A percentile compares a stretch with the other conserved stretches of the same genome.
Evolutionary conservation across 1,140 invertebrate species (phyloP).

Genomic region (Bicyclus anynana): DNA sequence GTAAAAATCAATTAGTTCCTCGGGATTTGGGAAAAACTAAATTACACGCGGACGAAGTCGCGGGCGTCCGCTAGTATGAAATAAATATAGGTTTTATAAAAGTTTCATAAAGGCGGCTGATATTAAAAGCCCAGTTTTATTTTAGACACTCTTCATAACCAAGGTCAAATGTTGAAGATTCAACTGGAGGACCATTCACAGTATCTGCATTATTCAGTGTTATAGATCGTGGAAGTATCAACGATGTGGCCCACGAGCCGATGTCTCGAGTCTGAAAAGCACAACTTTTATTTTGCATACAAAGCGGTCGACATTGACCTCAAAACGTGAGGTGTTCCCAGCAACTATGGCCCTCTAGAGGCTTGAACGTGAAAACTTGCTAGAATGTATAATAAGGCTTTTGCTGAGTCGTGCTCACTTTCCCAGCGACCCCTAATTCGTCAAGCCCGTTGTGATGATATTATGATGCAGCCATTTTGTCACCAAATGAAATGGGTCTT

Average conservation of each 20-base stretch:
- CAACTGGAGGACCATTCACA: not conserved
- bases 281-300: constrained; percentile 33
- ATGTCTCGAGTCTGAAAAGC: constrained; percentile 15
- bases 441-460: constrained; percentile 26
- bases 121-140: no score
- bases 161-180: not conserved
- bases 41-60: no score
- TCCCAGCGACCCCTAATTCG: constrained; percentile 32
- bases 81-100: no score
- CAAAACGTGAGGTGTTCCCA: constrained; percentile 33
- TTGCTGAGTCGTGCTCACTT: constrained; percentile 32
- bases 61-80: no score
- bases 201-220: not conserved
- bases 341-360: constrained; percentile 29
- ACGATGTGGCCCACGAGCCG: not conserved
- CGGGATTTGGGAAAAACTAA: no score
- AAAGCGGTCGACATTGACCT: constrained; percentile 39
- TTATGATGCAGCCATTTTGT: constrained; percentile 23
- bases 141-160: no score
- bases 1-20: no score
- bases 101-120: no score
- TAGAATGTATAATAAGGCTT: constrained; percentile 41
- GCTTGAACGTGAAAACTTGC: constrained; percentile 30
- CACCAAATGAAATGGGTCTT: constrained; percentile 13
- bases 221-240: not conserved